Evolutionary conservation across 2,113 vertebrate species (phyloP), one percentile per base, ranked within the genome.

Genomic region (Prinia subflava): DNA sequence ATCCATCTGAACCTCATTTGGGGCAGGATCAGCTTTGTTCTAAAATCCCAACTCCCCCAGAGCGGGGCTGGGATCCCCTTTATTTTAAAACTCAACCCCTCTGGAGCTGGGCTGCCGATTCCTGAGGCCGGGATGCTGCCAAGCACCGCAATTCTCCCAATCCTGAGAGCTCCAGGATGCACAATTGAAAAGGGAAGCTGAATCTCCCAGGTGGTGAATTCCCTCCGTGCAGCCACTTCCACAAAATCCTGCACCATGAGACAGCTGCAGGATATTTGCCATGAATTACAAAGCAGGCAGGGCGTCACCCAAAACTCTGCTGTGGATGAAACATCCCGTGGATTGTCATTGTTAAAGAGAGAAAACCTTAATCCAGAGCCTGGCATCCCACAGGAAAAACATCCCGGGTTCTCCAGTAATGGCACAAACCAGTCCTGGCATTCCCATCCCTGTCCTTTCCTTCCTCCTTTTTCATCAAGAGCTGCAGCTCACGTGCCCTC

Each of bases 291-390:
- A 49, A 52, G 33, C 3, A 7, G 20, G 25, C 50, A 10, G 37
- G 42, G 50, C 79, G 50, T 92, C 74, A 8, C 50, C 62, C 47
- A 11, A 25, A 63, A 12, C 39, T 37, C 53, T 11, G 33, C 69
- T 53, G 28, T 3, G 1, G 5, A 2, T 3, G 11, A 41, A 44
- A 9, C 15, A 11, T 3, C 12, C 1, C 73, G 0, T 0, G 21
- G 57, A 10, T 65, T 12, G 46, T 33, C 0, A 0, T 6, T 2
- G 8, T 49, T 37, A 15, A 5, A 0, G 0, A 60, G n/a, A 57
- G 23, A 39, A 59, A 92, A 57, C 25, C 59, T 35, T 3, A 30
- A 73, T 9, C 41, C 59, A 22, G 50, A 55, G 56, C 52, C 76
- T 7, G 13, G 63, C 3, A 33, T 73, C 33, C 46, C 31, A 8